Evolutionary conservation across 2,113 vertebrate genomes (phyloP), one percentile per base, ranked within the genome.

Genomic region (Rostratula benghalensis): DNA sequence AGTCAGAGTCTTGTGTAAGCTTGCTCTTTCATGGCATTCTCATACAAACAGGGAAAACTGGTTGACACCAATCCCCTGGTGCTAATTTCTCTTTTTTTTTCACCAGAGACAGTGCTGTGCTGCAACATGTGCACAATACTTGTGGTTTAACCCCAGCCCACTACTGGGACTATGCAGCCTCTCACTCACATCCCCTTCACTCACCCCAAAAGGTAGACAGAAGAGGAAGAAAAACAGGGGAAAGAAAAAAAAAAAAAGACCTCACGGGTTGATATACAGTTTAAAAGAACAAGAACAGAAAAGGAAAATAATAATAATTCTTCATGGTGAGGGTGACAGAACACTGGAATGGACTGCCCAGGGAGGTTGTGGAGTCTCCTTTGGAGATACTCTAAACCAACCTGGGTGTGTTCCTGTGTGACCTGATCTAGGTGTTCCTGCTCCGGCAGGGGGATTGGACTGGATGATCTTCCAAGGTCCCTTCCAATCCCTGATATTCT

Each of bases 11-110:
- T 27, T 79, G 16, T 30, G 56, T 39, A 16, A 51, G 3, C 9
- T 30, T 51, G 5, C 22, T 45, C 31, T 75, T 46, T 51, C 43
- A 75, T 11, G 39, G 7, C 6, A 45, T 8, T 60, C 13, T 8
- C 7, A 15, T 18, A 37, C 4, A 10, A 70, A 89, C 3, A n/a
- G 15, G 23, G 31, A 77, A 87, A 50, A 4, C 2, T 45, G 7
- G 6, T 7, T 78, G n/a, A 74, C 14, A 57, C 0, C 1, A 57
- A 25, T 46, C 1, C 3, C 20, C 5, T 31, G 7, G 10, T 20
- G 22, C 3, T 86, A 10, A 17, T 43, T 82, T 79, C 16, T 22
- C 33, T 83, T 12, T 3, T 6, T 60, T 67, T 87, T 11, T 5
- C n/a, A 20, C 7, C 14, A 25, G 23, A 83, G 13, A 25, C 8